A percentile compares a stretch with the other conserved stretches of the same genome.
Conservation (phyloP, 2,888 invertebrate species). For the Macaria notata region DNA sequence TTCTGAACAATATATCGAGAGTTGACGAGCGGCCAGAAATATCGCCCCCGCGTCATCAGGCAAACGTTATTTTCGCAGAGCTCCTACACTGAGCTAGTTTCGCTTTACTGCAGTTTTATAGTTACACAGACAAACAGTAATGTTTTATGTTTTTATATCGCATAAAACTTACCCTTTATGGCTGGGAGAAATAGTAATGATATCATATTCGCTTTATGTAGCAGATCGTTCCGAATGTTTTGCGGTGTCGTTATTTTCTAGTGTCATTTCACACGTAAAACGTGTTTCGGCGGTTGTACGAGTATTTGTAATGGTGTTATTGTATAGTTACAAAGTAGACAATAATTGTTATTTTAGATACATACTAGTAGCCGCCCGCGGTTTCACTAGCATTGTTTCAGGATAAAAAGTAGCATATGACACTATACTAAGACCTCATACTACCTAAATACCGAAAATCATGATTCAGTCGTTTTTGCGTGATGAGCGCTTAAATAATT, state of each 20-base stretch:
- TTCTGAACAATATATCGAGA: conserved; percentile 62
- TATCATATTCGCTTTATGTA: conserved; percentile 18
- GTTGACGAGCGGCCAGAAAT: conserved; percentile 67
- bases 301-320: too few species aligned
- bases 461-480: too few species aligned
- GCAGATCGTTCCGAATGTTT: conserved; percentile 4
- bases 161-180: conserved; percentile 27
- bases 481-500: too few species aligned
- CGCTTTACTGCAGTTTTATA: conserved; percentile 47
- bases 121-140: conserved; percentile 34
- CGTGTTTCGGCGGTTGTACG: not conserved
- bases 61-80: conserved; percentile 57
- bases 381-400: too few species aligned
- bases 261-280: conserved; percentile 7
- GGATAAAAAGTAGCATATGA: too few species aligned
- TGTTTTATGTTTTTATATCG: conserved; percentile 20
- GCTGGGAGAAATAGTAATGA: conserved; percentile 19
- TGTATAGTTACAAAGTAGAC: too few species aligned
- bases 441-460: too few species aligned
- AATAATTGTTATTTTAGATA: too few species aligned
- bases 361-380: too few species aligned
- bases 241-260: not conserved
- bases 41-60: conserved; percentile 43
- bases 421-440: too few species aligned
- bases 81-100: conserved; percentile 37